Percentiles rank a stretch among this genome's conserved stretches.
Evolutionary conservation across 2,888 invertebrate species (phyloP).

Genomic region (Parnassius smintheus): DNA sequence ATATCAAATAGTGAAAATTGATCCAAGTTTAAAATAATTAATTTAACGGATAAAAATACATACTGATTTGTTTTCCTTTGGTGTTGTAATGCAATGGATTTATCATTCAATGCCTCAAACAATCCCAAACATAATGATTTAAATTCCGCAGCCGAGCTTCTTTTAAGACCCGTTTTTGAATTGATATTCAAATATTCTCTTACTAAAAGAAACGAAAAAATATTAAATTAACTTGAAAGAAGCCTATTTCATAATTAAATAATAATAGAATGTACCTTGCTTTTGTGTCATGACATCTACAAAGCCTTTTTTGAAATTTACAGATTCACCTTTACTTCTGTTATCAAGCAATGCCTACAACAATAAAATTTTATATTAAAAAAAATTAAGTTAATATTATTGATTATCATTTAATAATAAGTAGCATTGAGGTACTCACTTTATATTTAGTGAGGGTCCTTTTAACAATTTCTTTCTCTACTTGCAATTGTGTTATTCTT

Average conservation of each 20-base stretch:
- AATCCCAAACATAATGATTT: conserved; percentile 89
- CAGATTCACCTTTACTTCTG: conserved; percentile 86
- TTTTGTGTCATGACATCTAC: conserved; percentile 88
- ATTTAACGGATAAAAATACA: conserved; percentile 33
- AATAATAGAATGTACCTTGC: conserved; percentile 82
- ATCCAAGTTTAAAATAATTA: too few relatives aligned
- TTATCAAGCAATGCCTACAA: conserved; percentile 85
- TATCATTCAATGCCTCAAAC: conserved; percentile 92
- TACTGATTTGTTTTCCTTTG: conserved; percentile 93
- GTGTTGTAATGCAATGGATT: conserved; percentile 90
- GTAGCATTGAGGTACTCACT: conserved; percentile 56
- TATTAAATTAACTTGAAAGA: conserved; percentile 1
- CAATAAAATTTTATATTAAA: conserved; percentile 23
- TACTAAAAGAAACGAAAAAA: conserved; percentile 72
- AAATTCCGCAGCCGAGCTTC: conserved; percentile 85
- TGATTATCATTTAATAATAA: background rate
- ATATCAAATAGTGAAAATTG: too few relatives aligned
- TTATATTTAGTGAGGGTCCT: conserved; percentile 88
- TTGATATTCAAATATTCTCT: conserved; percentile 87
- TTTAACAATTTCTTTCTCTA: conserved; percentile 88
- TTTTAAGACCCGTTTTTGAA: conserved; percentile 57
- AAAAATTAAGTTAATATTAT: background rate
- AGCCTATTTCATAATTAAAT: conserved; percentile 4
- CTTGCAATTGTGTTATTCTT: conserved; percentile 87
- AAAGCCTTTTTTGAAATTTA: conserved; percentile 85